Conservation (phyloP, 2,113 vertebrate genomes). For the Mesembrinibis cayennensis region DNA sequence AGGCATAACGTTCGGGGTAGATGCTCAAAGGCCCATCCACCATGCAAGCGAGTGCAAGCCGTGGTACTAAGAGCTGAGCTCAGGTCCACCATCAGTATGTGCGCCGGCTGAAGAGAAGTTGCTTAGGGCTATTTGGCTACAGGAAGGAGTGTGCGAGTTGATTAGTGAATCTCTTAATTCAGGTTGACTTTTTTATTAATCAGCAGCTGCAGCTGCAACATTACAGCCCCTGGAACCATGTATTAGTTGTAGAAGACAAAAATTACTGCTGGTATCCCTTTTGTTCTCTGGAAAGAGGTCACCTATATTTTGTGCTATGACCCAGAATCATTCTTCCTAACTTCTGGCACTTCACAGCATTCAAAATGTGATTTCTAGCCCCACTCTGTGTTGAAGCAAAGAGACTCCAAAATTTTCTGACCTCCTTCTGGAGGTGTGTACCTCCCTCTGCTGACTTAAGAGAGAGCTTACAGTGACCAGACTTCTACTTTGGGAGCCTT, state of each 20-base stretch:
- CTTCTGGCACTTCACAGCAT: not conserved
- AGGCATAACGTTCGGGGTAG: fast-evolving
- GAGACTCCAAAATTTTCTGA: not conserved
- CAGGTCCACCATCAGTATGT: fast-evolving
- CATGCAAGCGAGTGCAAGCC: fast-evolving
- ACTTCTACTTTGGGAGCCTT: not conserved
- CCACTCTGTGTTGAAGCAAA: not conserved
- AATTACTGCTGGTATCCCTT: not conserved
- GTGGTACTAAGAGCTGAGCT: not conserved
- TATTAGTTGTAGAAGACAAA: not conserved
- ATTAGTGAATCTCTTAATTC: not conserved
- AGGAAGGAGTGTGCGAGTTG: not conserved
- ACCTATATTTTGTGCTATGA: not conserved
- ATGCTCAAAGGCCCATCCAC: not conserved
- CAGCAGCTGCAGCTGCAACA: not conserved
- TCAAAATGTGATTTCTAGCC: not conserved
- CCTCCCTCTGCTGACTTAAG: not conserved
- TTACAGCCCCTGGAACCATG: not conserved
- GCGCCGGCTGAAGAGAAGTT: fast-evolving
- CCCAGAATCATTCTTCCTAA: not conserved
- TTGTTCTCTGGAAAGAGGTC: not conserved
- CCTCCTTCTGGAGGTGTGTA: not conserved
- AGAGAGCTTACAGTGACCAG: not conserved
- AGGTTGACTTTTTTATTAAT: not conserved
- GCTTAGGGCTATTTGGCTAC: not conserved